phyloP scores from a whole-genome alignment of 2,797 vertebrate genomes.

The Channallabes apus region DNA sequence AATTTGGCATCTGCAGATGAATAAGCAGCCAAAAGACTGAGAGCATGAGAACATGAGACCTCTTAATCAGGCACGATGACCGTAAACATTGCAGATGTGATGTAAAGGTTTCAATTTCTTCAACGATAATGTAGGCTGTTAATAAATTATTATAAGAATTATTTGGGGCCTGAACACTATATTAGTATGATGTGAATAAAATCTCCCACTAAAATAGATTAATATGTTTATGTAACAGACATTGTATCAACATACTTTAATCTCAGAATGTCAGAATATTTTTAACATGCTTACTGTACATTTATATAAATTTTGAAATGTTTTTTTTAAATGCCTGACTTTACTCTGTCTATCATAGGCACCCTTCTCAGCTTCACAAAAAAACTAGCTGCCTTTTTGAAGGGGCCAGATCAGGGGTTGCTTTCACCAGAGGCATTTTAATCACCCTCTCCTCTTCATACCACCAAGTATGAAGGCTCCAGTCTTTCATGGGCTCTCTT shows the following conservation, averaged over 20 bases:
- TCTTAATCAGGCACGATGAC: not conserved
- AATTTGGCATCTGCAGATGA: slow-evolving; percentile 28
- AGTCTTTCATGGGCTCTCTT: slow-evolving; percentile 57
- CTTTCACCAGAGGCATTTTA: slow-evolving; percentile 57
- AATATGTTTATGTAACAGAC: not conserved
- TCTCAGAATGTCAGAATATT: not conserved
- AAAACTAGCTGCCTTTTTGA: slow-evolving; percentile 34
- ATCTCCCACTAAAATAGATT: not conserved
- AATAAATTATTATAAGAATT: not conserved
- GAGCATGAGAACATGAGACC: not conserved
- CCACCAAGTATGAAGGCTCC: slow-evolving; percentile 68
- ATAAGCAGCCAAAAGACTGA: slow-evolving; percentile 3
- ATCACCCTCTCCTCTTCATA: slow-evolving; percentile 60
- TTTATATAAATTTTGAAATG: not conserved
- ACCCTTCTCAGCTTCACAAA: slow-evolving; percentile 30
- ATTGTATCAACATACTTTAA: not conserved
- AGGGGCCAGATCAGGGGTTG: slow-evolving; percentile 44
- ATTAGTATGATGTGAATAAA: not conserved
- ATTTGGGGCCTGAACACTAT: not conserved
- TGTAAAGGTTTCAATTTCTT: not conserved
- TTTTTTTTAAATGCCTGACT: not conserved
- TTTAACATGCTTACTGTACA: not conserved
- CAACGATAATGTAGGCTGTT: not conserved
- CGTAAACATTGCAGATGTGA: not conserved
- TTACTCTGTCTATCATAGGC: slow-evolving; percentile 20